These are phyloP conservation scores for Microctonus brassicae DNA, from an alignment of 2,888 invertebrate genomes.

Conservation along the genomic window DNA sequence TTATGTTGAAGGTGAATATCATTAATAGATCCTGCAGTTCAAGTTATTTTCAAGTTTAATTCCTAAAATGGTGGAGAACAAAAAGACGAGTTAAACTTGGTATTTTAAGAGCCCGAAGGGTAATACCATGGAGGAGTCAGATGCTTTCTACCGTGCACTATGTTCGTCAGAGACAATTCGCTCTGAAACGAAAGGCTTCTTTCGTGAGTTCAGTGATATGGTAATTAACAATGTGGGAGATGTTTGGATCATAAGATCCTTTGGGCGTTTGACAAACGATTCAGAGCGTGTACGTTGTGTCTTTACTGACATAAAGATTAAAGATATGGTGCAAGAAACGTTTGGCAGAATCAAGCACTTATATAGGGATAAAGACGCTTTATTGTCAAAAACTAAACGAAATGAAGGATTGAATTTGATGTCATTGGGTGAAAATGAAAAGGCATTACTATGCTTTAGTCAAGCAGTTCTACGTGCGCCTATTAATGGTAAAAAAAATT, in stretches of 20 bases:
- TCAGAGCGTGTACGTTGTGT: slow-evolving; percentile 74
- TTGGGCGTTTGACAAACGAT: slow-evolving; percentile 75
- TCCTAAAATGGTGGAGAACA: background rate
- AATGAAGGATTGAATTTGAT: slow-evolving; percentile 75
- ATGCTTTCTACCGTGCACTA: slow-evolving; percentile 73
- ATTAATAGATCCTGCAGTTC: background rate
- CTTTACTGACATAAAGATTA: slow-evolving; percentile 72
- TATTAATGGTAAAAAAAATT: slow-evolving; percentile 70
- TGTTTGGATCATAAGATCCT: slow-evolving; percentile 75
- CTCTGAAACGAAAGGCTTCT: slow-evolving; percentile 82
- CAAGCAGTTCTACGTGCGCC: slow-evolving; percentile 84
- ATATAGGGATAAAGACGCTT: slow-evolving; percentile 77
- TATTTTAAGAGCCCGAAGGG: background rate
- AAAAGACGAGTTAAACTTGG: background rate
- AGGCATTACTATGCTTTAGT: slow-evolving; percentile 77
- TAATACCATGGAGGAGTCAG: slow-evolving; percentile 44
- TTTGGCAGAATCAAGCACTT: slow-evolving; percentile 78
- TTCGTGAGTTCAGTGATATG: slow-evolving; percentile 76
- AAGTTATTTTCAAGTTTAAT: background rate
- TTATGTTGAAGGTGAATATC: background rate
- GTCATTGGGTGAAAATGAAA: slow-evolving; percentile 72
- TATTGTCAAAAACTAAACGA: slow-evolving; percentile 75
- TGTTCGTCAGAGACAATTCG: slow-evolving; percentile 84
- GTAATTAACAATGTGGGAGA: slow-evolving; percentile 72
- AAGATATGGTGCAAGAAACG: slow-evolving; percentile 71